Conservation (phyloP, 2,797 vertebrate species). For the Rhynchonycteris naso region DNA sequence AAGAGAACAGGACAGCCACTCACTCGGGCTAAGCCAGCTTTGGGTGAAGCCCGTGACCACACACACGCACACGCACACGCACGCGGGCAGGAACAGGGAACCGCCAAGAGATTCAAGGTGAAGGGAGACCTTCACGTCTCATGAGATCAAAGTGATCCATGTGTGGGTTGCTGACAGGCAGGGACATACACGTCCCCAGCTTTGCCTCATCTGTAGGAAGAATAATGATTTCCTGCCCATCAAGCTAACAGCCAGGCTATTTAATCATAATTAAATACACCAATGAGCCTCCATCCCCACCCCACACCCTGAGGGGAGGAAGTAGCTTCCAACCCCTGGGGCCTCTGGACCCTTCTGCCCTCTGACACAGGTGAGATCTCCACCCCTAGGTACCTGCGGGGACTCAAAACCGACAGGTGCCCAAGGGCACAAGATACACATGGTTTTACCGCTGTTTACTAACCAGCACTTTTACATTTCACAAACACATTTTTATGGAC, state of each 20-base stretch:
- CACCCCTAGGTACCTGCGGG: accelerated
- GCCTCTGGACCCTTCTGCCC: not conserved
- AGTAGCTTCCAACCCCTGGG: accelerated
- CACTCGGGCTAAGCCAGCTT: accelerated
- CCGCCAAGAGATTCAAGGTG: accelerated
- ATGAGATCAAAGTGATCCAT: accelerated
- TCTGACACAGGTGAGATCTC: not conserved
- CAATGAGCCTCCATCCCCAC: accelerated
- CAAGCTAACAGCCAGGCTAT: accelerated
- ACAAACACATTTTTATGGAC: not conserved
- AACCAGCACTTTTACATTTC: accelerated
- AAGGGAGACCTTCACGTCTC: not conserved
- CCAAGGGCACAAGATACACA: not conserved
- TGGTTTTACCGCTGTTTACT: not conserved
- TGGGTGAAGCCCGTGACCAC: accelerated
- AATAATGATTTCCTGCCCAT: accelerated
- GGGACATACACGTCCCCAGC: accelerated
- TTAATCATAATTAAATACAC: accelerated
- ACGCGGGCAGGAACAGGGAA: accelerated
- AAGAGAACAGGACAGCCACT: not conserved
- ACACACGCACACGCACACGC: too few relatives aligned
- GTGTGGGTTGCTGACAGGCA: accelerated
- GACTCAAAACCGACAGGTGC: not conserved
- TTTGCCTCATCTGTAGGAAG: accelerated
- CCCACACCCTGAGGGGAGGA: too few relatives aligned